These are phyloP conservation scores for Tetragonisca angustula DNA, from an alignment of 2,888 invertebrate species.

Conservation along the genomic window DNA sequence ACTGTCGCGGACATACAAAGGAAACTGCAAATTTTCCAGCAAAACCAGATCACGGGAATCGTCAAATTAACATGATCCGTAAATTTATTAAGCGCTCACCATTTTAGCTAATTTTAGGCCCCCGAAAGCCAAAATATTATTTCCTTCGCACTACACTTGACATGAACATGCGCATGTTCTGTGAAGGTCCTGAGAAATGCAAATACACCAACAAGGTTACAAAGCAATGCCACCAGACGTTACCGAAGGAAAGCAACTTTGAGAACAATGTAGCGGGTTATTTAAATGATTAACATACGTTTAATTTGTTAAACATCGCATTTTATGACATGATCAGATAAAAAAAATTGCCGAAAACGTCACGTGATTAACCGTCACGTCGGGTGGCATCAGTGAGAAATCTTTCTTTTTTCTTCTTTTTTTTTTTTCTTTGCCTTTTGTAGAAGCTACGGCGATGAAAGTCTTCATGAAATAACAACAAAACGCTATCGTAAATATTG, in stretches of 20 bases:
- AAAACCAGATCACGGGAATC: background rate
- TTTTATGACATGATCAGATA: background rate
- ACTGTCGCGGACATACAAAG: constrained; percentile 1
- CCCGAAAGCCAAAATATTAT: constrained; percentile 84
- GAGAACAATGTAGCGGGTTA: constrained; percentile 51
- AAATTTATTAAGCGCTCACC: constrained; percentile 70
- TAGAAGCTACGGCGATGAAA: background rate
- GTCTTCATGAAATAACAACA: constrained; percentile 9
- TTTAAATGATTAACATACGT: constrained; percentile 43
- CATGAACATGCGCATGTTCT: constrained; percentile 80
- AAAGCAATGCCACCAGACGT: constrained; percentile 59
- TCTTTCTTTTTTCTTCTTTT: constrained; percentile 7
- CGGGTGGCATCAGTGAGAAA: constrained; percentile 21
- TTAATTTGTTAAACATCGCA: constrained; percentile 19
- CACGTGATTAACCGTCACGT: constrained; percentile 1
- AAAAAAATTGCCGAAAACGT: constrained; percentile 2
- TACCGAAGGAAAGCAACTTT: constrained; percentile 38
- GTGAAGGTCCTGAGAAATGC: constrained; percentile 65
- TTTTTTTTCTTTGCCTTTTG: background rate
- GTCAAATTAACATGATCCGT: constrained; percentile 5
- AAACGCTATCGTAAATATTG: constrained; percentile 29
- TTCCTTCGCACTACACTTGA: constrained; percentile 80
- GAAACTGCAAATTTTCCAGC: background rate
- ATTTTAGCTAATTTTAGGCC: constrained; percentile 81
- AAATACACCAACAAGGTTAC: constrained; percentile 51